Evolutionary conservation across 37 sponge, comb jelly and placozoan genomes (phyloP), one percentile per base, ranked within the genome.

Genomic region (Haliclona indistincta): DNA sequence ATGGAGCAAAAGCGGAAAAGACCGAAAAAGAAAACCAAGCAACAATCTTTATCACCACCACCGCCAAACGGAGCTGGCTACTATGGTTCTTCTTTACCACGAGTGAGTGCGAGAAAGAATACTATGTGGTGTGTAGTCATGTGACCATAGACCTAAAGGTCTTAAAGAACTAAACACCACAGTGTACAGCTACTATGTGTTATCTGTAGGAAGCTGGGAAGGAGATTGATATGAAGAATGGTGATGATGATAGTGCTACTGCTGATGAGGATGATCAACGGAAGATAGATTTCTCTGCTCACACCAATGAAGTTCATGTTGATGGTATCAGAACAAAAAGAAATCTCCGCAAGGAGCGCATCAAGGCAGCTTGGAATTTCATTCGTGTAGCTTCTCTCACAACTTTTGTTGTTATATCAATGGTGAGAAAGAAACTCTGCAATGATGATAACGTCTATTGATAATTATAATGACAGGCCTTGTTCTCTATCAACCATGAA

Each of bases 401-500:
- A 34, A 0, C 67, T 54, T 78, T 78, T 33, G 13, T 78, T 35
- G 69, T 78, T 0, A 34, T 30, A 2, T 67, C 54, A 38, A 54
- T 78, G 39, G 79, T 78, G 35, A 78, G 79, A 49, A 26, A 10
- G 22, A 1, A 58, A 19, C 34, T 34, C 8, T 60, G 17, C 17
- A 22, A 26, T 29, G 15, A 29, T 29, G 8, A 38, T 11, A 38
- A 4, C 39, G 7, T 4, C 23, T 22, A 13, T 11, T 17, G 25
- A 13, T 44, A 13, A 45, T 23, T 38, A 34, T 56, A 11, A 68
- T 15, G 15, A 38, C 67, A 88, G 88, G 69, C 61, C 0, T 30
- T 88, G 33, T 88, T 88, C 66, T 62, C 83, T 35, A 43, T 74
- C 60, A 82, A 72, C 1, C 60, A 77, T 19, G 79, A 86, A 43